Evolutionary conservation across 1,140 invertebrate genomes (phyloP), one percentile per base, ranked within the genome.

Genomic region (Leptinotarsa texana): DNA sequence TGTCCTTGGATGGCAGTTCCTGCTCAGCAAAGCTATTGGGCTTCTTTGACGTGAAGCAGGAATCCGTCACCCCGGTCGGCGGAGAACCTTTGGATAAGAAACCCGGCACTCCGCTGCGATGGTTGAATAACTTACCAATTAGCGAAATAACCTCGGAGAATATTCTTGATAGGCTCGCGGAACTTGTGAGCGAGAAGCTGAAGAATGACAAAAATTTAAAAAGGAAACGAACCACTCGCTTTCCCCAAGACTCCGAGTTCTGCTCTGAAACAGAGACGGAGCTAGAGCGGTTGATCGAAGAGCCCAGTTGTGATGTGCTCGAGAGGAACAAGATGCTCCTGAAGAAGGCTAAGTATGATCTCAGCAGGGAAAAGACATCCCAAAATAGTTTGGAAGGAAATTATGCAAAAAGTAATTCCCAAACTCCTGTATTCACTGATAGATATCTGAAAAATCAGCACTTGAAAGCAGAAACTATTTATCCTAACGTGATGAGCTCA

Each of bases 31-130:
- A 77, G 18, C 63, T 79, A n/a, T 57, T 77, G 15, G 78, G 76
- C 22, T 79, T 79, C 69, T 75, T 65, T 22, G 74, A 27, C 49
- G 65, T 75, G 47, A 79, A 77, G 70, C 67, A 79, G 61, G 74
- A 79, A 67, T 51, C 17, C 47, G 22, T 33, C n/a, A 63, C 65
- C 48, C 71, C 68, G 21, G 18, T 42, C 6, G 47, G 5, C 8
- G 73, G 57, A 57, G 24, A 68, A 13, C 68, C 18, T 24, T 18
- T 13, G n/a, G 13, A 69, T 3, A 63, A 48, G 63, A 73, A 61
- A 69, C 48, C 70, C 15, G 62, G 24, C 6, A 69, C 21, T 61
- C 17, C 42, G 22, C 11, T 68, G 42, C 15, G 67, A 73, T 67
- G 17, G 33, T 13, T 70, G 13, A 61, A 69, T 63, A 17, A 47